Conservation (phyloP, 64 coral and sea anemone genomes). For the Exaiptasia diaphana region DNA sequence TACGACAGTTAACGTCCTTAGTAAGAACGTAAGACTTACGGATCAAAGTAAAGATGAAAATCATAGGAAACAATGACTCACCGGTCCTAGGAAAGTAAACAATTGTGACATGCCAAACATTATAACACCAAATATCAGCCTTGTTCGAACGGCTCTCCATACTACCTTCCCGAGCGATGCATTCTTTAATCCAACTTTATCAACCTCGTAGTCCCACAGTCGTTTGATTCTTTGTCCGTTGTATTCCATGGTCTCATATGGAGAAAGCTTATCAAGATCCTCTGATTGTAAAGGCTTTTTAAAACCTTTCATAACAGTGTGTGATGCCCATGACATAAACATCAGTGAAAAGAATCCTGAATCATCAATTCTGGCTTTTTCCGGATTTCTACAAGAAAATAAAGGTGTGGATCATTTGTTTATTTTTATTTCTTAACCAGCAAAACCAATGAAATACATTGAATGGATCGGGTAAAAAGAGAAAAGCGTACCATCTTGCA, state of each 20-base stretch:
- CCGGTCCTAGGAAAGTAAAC: conserved; percentile 73
- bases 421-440: neutral
- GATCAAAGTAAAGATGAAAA: too few species aligned
- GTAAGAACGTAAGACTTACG: too few species aligned
- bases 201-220: conserved; percentile 76
- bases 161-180: conserved; percentile 41
- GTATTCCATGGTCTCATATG: conserved; percentile 55
- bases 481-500: neutral
- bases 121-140: conserved; percentile 42
- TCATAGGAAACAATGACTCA: too few species aligned
- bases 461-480: too few species aligned
- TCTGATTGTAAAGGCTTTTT: conserved; percentile 48
- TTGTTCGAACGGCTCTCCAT: conserved; percentile 48
- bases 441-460: neutral
- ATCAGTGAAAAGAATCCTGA: conserved; percentile 78
- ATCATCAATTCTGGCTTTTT: conserved; percentile 62
- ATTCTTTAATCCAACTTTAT: conserved; percentile 43
- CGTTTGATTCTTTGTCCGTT: conserved; percentile 53
- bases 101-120: conserved; percentile 63
- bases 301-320: conserved; percentile 70
- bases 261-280: conserved; percentile 79
- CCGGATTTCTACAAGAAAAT: conserved; percentile 34
- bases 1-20: too few species aligned
- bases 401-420: neutral
- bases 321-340: conserved; percentile 76